Evolutionary conservation across 2,888 invertebrate species (phyloP), one percentile per base, ranked within the genome.

Genomic region (Apodemia zela): DNA sequence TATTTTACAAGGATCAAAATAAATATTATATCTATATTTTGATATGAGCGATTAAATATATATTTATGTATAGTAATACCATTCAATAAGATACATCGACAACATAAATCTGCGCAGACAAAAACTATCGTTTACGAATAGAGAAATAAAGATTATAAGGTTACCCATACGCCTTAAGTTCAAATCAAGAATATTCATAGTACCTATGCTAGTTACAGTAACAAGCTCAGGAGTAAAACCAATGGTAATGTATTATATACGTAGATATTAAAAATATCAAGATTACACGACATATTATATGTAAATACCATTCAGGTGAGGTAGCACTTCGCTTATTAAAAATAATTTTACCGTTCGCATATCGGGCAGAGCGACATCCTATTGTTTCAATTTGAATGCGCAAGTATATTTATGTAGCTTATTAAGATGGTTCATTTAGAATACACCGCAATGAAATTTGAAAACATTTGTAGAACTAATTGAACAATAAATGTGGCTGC

Each of bases 1-100:
- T 89, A 87, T 88, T 84, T 82, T 90, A 90, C 90, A 90, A 84
- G 80, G 82, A 75, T 84, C 82, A 87, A 78, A 80, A 86, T 84
- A 83, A 84, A 84, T 82, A 82, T 82, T 76, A 78, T 85, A 85
- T 85, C 84, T 84, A 84, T 81, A 82, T 82, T 85, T 85, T 87
- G 90, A 89, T 88, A 89, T 89, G 90, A 88, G 86, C 85, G 80
- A 82, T 77, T 77, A 25, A 25, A 54, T 25, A 54, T 54, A 54
- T 54, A 54, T 54, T 13, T 54, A 25, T 54, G 25, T 49, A 25
- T 54, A 54, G 17, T 84, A 80, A 77, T 84, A 80, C 80, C 25
- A 54, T 54, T 11, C 7, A 25, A 25, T 25, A 54, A 54, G 54
- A 25, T 15, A 54, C 25, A 54, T 15, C 21, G 25, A 54, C 4